A percentile compares a stretch with the other conserved stretches of the same genome.
Conservation (phyloP, 2,113 vertebrate genomes). For the Dolichotis patagonum region DNA sequence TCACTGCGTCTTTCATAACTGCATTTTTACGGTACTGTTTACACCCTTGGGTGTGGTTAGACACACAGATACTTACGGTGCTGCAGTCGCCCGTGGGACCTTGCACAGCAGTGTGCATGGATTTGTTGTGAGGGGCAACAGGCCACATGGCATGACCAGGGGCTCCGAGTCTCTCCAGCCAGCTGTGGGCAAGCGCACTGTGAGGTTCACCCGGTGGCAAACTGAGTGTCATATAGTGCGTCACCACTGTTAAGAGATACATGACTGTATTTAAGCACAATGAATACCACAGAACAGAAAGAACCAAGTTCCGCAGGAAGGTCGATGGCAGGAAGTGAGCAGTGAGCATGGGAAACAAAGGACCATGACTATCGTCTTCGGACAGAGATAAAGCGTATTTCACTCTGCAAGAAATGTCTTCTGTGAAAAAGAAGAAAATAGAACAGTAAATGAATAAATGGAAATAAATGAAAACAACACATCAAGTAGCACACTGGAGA, state of each 20-base stretch:
- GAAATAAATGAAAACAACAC: not conserved
- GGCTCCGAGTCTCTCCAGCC: not conserved
- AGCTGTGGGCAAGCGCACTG: no score
- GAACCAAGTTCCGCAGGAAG: not conserved
- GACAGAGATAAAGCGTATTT: not conserved
- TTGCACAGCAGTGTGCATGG: rapidly evolving
- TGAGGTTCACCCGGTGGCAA: no score
- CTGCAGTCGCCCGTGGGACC: not conserved
- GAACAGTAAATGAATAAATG: not conserved
- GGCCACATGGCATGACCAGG: no score
- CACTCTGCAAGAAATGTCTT: not conserved
- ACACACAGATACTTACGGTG: not conserved
- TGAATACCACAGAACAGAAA: not conserved
- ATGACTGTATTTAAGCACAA: not conserved
- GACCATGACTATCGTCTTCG: not conserved
- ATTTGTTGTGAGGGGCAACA: not conserved
- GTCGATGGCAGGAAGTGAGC: not conserved
- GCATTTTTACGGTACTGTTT: not conserved
- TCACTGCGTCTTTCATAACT: not conserved
- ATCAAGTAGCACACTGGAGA: not conserved
- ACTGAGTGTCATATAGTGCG: not conserved
- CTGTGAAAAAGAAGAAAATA: not conserved
- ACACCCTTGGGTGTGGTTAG: not conserved
- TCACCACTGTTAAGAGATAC: not conserved
- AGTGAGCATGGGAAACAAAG: not conserved